Conservation (phyloP, 2,113 vertebrate species). For the Cranoglanis bouderius region DNA sequence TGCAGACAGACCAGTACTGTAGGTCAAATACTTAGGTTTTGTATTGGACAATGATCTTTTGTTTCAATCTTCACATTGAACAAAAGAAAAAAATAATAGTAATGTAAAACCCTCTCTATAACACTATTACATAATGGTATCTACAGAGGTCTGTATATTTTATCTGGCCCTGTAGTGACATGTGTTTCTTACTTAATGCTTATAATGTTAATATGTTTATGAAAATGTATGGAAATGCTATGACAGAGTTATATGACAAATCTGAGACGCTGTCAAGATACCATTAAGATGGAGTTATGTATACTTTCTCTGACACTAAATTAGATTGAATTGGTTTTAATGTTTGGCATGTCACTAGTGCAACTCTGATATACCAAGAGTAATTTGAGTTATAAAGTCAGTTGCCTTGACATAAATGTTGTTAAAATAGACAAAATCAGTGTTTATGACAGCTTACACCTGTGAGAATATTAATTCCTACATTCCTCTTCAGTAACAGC, state of each 20-base stretch:
- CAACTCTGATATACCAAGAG: not conserved
- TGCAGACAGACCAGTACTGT: too few relatives aligned
- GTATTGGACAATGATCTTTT: not conserved
- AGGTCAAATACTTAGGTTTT: not conserved
- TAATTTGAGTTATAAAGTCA: not conserved
- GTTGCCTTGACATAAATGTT: not conserved
- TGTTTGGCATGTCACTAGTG: not conserved
- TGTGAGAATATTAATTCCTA: not conserved
- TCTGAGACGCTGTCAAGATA: too few relatives aligned
- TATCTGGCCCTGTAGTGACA: not conserved
- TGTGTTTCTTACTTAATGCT: not conserved
- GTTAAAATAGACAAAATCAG: not conserved
- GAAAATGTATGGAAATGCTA: not conserved
- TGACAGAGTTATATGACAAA: not conserved
- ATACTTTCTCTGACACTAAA: not conserved
- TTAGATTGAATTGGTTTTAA: not conserved
- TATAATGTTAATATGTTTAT: not conserved
- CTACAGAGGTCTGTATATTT: not conserved
- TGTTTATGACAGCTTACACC: not conserved
- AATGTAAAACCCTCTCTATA: not conserved
- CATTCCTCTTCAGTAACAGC: not conserved
- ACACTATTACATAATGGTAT: not conserved
- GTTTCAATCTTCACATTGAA: not conserved
- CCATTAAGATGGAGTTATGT: not conserved
- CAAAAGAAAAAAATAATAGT: not conserved